Evolutionary conservation across 2,888 invertebrate genomes (phyloP), one percentile per base, ranked within the genome.

Genomic region (Drosophila heteroneura): DNA sequence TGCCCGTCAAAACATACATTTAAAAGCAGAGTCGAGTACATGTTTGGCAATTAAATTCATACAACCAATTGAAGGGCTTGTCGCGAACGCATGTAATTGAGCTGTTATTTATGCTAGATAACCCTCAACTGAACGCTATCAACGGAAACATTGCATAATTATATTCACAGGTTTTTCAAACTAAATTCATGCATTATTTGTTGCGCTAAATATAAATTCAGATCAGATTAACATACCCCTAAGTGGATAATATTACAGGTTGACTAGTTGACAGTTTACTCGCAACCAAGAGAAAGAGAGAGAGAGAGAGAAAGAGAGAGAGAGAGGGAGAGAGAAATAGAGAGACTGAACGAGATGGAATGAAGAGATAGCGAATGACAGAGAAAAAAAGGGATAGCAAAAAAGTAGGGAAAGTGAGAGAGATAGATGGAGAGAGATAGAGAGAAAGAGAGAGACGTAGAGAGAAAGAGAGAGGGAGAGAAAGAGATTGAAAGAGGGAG

Each of bases 101-200:
- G 53, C 35, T 30, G 22, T 61, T 30, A 37, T 5, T 5, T 14
- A 22, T 39, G 16, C 33, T 32, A 26, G 35, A 26, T 61, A 51
- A 14, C 14, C 49, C 19, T 39, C 14, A 33, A 22, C 51, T 56
- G 56, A 26, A 52, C 57, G 39, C 74, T 64, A 74, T 70, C 59
- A 74, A 52, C 64, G 69, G 63, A 64, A 66, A 63, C 35, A 49
- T 66, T 69, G 39, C 69, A 69, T 78, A 78, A 66, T 70, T 69
- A 61, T 74, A 64, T 78, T 63, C 74, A 61, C 69, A 74, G 74
- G 62, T 69, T 69, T 26, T 41, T 62, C 12, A 69, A 69, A 77
- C 74, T 57, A 79, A 64, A 77, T 74, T 66, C 63, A 44, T 54
- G 56, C 60, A 59, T 30, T 72, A 62, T 77, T 72, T 72, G 57